Evolutionary conservation across 2,888 invertebrate species (phyloP).

Genomic region (Hypsopygia costalis): DNA sequence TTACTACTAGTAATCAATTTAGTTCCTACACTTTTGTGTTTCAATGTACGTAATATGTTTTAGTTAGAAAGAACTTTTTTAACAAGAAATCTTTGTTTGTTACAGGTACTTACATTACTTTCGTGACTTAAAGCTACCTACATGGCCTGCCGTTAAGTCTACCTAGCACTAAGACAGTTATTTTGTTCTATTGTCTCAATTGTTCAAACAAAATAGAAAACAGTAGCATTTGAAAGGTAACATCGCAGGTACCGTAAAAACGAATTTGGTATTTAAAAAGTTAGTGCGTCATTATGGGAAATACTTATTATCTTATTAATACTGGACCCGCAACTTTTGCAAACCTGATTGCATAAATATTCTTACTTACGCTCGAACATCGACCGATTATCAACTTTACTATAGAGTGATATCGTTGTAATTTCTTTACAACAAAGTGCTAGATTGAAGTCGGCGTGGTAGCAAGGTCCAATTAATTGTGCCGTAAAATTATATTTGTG

Average conservation of each 20-base stretch:
- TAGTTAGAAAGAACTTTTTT: no score
- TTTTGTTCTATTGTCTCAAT: background rate
- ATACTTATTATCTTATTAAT: no score
- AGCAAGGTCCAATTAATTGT: background rate
- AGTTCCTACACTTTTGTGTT: no score
- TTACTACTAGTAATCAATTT: no score
- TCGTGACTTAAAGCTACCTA: background rate
- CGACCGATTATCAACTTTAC: constrained; percentile 12
- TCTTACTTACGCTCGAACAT: no score
- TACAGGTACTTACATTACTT: background rate
- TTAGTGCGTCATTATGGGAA: no score
- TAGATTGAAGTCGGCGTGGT: background rate
- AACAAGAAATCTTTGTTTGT: background rate
- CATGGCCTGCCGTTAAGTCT: background rate
- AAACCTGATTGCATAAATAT: no score
- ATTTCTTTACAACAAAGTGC: background rate
- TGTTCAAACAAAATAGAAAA: background rate
- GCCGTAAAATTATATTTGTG: background rate
- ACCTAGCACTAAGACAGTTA: background rate
- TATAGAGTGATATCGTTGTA: constrained; percentile 18
- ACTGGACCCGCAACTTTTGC: no score
- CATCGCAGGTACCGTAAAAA: no score
- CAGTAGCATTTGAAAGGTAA: no score
- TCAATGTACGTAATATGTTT: no score
- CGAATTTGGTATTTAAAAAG: no score